phyloP scores from a whole-genome alignment of 64 coral and sea anemone species.

The Montipora cactus region DNA sequence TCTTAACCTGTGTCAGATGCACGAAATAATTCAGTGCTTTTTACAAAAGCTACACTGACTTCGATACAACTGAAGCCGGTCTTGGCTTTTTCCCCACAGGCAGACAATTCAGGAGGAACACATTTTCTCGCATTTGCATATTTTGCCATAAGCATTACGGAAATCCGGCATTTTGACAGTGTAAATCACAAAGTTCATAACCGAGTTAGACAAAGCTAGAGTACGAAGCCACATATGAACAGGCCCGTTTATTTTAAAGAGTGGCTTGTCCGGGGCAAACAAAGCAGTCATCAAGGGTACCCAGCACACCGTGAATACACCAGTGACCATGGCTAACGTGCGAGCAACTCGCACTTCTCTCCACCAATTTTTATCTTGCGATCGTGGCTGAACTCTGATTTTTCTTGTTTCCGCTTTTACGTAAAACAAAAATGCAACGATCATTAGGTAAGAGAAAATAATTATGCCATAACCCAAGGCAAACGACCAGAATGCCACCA shows the following conservation, averaged over 20 bases:
- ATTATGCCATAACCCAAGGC: background rate
- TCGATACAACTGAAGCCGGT: too few species aligned
- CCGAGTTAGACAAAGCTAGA: slow-evolving; percentile 1
- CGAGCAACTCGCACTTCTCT: background rate
- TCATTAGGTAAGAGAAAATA: background rate
- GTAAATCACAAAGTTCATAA: slow-evolving; percentile 34
- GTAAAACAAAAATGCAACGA: slow-evolving; percentile 12
- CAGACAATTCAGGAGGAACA: background rate
- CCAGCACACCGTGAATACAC: slow-evolving; percentile 15
- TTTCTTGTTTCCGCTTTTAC: background rate
- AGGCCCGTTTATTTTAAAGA: background rate
- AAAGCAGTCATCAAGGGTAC: background rate
- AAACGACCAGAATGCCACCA: background rate
- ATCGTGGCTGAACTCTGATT: background rate
- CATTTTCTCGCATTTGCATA: background rate
- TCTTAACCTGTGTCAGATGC: too few species aligned
- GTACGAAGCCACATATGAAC: slow-evolving; percentile 20
- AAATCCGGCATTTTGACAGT: background rate
- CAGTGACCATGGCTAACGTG: background rate
- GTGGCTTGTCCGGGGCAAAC: background rate
- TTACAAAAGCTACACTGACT: too few species aligned
- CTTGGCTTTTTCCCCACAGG: too few species aligned
- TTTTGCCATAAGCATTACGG: background rate
- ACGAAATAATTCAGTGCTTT: too few species aligned
- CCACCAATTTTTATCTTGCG: background rate